Conservation (phyloP, 2,113 vertebrate genomes). For the Percina caprodes region DNA sequence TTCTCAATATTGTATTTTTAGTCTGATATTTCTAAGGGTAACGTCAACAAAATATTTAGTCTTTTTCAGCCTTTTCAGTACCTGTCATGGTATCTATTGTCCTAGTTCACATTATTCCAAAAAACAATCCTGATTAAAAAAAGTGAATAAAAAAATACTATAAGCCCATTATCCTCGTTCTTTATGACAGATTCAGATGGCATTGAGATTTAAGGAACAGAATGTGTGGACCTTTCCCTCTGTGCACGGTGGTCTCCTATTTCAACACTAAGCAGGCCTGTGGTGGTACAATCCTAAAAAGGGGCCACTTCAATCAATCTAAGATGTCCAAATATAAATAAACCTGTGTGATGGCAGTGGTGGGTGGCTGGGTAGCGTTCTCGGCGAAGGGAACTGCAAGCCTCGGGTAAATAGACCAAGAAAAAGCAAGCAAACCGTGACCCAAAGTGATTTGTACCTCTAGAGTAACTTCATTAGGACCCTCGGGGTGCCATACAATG, state of each 20-base stretch:
- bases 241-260: slow-evolving; percentile 69
- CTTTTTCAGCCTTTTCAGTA: neutral
- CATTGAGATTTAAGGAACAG: slow-evolving; percentile 39
- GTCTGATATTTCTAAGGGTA: neutral
- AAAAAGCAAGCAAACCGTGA: slow-evolving; percentile 79
- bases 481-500: slow-evolving; percentile 74
- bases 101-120: neutral
- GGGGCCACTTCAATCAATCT: slow-evolving; percentile 75
- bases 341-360: slow-evolving; percentile 66
- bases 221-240: slow-evolving; percentile 38
- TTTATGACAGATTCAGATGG: slow-evolving; percentile 9
- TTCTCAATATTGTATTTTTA: neutral
- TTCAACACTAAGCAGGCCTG: slow-evolving; percentile 75
- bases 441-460: slow-evolving; percentile 78
- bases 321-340: slow-evolving; percentile 77
- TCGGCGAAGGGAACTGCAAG: slow-evolving; percentile 22
- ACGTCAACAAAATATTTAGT: neutral
- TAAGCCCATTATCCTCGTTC: neutral
- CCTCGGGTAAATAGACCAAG: slow-evolving; percentile 64
- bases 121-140: neutral
- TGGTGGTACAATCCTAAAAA: slow-evolving; percentile 65
- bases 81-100: neutral
- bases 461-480: slow-evolving; percentile 74
- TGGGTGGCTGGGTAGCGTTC: slow-evolving; percentile 57
- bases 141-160: neutral